phyloP scores from a whole-genome alignment of 2,797 vertebrate species.

The Neostethus bicornis region DNA sequence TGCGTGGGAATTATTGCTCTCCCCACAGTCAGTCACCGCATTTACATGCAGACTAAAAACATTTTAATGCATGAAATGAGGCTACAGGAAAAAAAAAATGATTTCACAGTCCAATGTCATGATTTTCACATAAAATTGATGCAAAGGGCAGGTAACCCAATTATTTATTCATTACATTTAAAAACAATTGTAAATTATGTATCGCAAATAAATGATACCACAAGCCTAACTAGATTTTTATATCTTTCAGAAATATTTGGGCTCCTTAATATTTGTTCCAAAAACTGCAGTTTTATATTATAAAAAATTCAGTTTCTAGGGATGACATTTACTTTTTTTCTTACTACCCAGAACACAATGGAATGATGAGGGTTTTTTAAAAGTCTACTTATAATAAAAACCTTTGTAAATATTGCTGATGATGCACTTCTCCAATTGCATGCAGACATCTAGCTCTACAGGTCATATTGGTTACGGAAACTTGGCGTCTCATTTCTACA shows the following conservation, averaged over 20 bases:
- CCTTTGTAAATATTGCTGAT: not conserved
- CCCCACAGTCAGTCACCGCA: conserved; percentile 40
- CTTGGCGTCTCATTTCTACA: not conserved
- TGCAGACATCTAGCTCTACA: not conserved
- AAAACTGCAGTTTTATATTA: not conserved
- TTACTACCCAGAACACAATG: not conserved
- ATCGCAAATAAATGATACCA: conserved; percentile 24
- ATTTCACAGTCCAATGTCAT: conserved; percentile 35
- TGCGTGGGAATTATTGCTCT: conserved; percentile 63
- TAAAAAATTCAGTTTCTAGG: not conserved
- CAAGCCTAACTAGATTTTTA: conserved; percentile 5
- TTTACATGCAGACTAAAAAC: conserved; percentile 36
- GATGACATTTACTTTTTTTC: not conserved
- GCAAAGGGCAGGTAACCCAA: conserved; percentile 34
- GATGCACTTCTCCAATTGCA: not conserved
- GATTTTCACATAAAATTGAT: conserved; percentile 38
- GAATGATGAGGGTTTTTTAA: not conserved
- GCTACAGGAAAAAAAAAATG: conserved; percentile 38
- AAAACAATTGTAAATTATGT: conserved; percentile 18
- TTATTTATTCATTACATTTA: conserved; percentile 37
- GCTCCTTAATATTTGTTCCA: conserved; percentile 11
- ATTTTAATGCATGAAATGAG: conserved; percentile 40
- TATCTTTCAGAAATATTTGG: conserved; percentile 32
- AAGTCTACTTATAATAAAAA: not conserved
- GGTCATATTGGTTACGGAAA: not conserved